These are phyloP conservation scores for Apodemia mormo DNA, from an alignment of 2,888 invertebrate species.

Conservation along the genomic window DNA sequence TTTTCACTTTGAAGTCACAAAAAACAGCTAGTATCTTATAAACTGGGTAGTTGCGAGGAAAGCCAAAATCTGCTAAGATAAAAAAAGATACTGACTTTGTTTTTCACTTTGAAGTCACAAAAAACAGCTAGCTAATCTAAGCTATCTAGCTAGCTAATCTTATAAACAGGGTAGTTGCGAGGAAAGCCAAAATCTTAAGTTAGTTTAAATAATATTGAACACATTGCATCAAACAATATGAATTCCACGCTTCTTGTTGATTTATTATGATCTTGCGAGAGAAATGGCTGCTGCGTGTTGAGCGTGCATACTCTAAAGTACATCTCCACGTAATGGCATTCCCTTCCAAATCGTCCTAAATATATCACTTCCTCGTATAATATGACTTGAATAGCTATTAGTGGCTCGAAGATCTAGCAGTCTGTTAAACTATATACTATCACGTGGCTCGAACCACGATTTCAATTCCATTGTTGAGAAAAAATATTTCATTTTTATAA, in stretches of 20 bases:
- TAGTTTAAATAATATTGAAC: not conserved
- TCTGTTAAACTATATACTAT: not conserved
- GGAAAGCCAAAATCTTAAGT: not conserved
- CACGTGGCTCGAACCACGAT: no score
- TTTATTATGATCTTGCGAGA: slow-evolving; percentile 2
- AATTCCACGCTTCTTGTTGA: not conserved
- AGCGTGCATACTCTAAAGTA: not conserved
- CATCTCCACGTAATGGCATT: not conserved
- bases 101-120: no score
- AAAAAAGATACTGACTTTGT: no score
- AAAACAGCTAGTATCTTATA: no score
- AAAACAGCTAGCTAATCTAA: no score
- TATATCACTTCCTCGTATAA: not conserved
- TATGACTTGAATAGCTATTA: not conserved
- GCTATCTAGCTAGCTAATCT: no score
- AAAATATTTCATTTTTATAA: no score
- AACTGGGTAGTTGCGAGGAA: no score
- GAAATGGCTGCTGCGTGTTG: not conserved
- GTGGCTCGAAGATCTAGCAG: not conserved
- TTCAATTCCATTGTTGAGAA: no score
- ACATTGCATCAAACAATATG: not conserved
- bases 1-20: no score
- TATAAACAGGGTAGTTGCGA: not conserved
- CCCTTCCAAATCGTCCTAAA: not conserved
- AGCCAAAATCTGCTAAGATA: no score